phyloP scores from a whole-genome alignment of 2,888 invertebrate species.

The Nineta flava region DNA sequence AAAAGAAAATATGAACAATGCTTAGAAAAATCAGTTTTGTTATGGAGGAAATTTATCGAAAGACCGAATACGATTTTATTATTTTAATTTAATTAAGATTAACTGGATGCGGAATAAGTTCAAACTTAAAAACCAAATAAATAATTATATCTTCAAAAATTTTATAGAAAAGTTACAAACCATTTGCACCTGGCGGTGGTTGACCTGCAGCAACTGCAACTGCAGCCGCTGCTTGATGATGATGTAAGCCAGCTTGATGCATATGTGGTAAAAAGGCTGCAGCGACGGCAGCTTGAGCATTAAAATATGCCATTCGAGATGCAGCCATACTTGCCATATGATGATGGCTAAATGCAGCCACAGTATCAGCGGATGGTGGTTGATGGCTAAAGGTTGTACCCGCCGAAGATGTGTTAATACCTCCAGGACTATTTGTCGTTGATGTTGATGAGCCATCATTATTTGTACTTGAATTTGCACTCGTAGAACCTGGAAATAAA shows the following conservation, averaged over 20 bases:
- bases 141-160: too few relatives aligned
- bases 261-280: conserved; percentile 63
- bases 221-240: conserved; percentile 18
- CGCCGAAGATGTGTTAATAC: conserved; percentile 18
- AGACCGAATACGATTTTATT: too few relatives aligned
- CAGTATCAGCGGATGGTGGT: conserved; percentile 30
- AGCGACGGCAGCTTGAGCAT: conserved; percentile 82
- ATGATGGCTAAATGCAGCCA: conserved; percentile 33
- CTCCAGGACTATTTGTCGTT: neutral
- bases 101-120: too few relatives aligned
- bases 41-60: too few relatives aligned
- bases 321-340: conserved; percentile 55
- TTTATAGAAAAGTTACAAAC: neutral
- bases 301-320: conserved; percentile 77
- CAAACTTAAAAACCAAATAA: too few relatives aligned
- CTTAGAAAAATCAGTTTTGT: too few relatives aligned
- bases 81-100: too few relatives aligned
- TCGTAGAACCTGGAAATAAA: neutral
- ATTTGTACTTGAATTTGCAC: neutral
- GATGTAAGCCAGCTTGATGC: conserved; percentile 18
- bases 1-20: too few relatives aligned
- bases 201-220: conserved; percentile 15
- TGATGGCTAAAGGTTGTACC: conserved; percentile 34
- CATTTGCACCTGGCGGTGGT: neutral
- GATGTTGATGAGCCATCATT: neutral